These are phyloP conservation scores for Neosalanx taihuensis DNA, from an alignment of 2,797 vertebrate species.

Conservation along the genomic window DNA sequence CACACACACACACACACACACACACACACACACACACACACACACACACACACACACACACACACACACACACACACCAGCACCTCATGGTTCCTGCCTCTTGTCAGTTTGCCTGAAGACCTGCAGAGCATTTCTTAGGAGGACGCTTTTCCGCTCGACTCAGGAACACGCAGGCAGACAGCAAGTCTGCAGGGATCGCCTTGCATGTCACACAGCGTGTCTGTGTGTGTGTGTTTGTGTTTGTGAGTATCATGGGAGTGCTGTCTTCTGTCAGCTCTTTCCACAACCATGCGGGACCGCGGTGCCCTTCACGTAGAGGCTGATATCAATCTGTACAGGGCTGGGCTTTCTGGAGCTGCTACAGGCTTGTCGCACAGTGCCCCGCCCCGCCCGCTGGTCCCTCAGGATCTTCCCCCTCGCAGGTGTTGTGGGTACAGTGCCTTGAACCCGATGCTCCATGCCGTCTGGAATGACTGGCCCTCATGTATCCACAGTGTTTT, in stretches of 20 bases:
- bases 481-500: not conserved
- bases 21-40: not conserved
- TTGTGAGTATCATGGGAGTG: no score
- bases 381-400: no score
- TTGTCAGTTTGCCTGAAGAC: not conserved
- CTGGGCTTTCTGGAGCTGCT: no score
- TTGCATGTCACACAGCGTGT: not conserved
- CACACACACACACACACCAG: not conserved
- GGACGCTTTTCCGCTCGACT: not conserved
- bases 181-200: conserved; percentile 11
- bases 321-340: no score
- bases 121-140: not conserved
- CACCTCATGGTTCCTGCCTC: not conserved
- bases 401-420: no score
- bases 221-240: not conserved
- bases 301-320: no score
- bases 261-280: conserved; percentile 5
- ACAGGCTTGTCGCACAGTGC: no score
- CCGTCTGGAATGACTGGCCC: not conserved
- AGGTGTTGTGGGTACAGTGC: not conserved
- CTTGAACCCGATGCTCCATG: not conserved
- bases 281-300: not conserved
- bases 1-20: not conserved
- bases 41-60: not conserved
- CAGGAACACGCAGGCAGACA: not conserved